These are phyloP conservation scores for Anomalospiza imberbis DNA, from an alignment of 2,797 vertebrate species.

Conservation along the genomic window DNA sequence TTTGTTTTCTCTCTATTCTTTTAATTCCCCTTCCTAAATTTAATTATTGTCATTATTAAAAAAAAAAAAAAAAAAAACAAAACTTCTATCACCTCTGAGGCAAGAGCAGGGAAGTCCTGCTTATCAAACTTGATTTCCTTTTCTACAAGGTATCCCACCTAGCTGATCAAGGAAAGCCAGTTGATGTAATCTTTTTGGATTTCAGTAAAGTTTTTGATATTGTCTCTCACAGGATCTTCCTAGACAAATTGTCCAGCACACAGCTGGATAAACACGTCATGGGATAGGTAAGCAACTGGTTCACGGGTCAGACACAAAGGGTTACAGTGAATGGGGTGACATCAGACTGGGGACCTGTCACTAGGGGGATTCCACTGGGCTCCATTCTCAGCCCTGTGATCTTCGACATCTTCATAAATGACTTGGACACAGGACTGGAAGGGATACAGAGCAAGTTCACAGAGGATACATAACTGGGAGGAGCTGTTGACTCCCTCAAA, in stretches of 20 bases:
- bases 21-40: background rate
- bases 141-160: background rate
- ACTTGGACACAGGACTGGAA: background rate
- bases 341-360: background rate
- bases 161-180: background rate
- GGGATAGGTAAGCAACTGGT: background rate
- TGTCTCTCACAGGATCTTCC: background rate
- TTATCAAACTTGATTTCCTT: background rate
- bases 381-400: rapidly evolving
- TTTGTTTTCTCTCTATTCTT: background rate
- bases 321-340: background rate
- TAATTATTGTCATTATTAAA: background rate
- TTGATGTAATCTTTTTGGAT: background rate
- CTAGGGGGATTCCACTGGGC: no score
- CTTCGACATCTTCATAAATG: rapidly evolving
- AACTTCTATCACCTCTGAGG: background rate
- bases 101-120: background rate
- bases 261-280: background rate
- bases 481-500: rapidly evolving
- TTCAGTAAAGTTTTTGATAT: background rate
- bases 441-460: background rate
- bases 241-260: background rate
- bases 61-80: background rate
- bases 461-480: background rate
- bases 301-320: rapidly evolving